Evolutionary conservation across 2,888 invertebrate species (phyloP).

Genomic region (Petrophora chlorosata): DNA sequence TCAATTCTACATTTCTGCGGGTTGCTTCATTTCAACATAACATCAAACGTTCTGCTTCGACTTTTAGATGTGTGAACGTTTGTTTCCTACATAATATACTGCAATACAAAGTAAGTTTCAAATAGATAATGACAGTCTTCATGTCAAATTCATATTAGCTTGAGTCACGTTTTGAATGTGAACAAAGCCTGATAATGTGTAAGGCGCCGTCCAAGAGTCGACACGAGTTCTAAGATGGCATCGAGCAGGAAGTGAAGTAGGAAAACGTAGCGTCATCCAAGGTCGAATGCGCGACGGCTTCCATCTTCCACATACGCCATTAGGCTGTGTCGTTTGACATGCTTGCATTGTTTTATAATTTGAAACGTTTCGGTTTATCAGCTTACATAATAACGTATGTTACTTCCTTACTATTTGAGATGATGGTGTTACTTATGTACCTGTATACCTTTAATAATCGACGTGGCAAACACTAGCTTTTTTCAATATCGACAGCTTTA

Average conservation of each 20-base stretch:
- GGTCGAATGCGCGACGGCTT: conserved; percentile 65
- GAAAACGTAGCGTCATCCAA: conserved; percentile 79
- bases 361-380: conserved; percentile 57
- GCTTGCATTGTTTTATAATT: conserved; percentile 65
- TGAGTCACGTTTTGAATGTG: conserved; percentile 31
- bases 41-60: too few relatives aligned
- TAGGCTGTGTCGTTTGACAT: conserved; percentile 55
- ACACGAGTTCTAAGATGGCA: conserved; percentile 67
- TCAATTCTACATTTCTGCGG: too few relatives aligned
- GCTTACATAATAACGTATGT: conserved; percentile 33
- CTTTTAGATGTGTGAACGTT: too few relatives aligned
- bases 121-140: conserved; percentile 5
- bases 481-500: conserved; percentile 33
- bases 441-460: conserved; percentile 4
- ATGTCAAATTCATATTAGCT: conserved; percentile 15
- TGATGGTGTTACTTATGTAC: conserved; percentile 10
- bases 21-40: too few relatives aligned
- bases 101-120: background rate
- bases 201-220: conserved; percentile 47
- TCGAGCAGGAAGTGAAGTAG: conserved; percentile 79
- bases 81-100: background rate
- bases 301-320: conserved; percentile 60
- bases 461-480: background rate
- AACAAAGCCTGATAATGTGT: conserved; percentile 39
- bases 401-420: conserved; percentile 31